Percentiles rank a stretch among this genome's conserved stretches.
These are phyloP conservation scores for Timema podura DNA, from an alignment of 2,888 invertebrate species.

Conservation along the genomic window DNA sequence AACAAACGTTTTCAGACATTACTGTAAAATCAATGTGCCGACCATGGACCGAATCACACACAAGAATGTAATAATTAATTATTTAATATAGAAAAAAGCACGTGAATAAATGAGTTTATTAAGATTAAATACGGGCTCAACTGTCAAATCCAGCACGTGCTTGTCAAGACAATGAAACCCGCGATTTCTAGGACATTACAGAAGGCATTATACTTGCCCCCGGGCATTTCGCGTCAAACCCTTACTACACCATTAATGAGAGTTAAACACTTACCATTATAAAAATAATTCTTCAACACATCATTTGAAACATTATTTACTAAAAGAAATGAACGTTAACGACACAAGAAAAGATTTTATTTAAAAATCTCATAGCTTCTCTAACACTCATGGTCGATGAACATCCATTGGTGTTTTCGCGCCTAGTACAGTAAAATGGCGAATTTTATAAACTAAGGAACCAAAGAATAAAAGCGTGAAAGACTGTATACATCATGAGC, in stretches of 20 bases:
- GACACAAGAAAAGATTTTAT: constrained; percentile 1
- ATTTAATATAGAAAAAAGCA: too few relatives aligned
- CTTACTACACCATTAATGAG: not conserved
- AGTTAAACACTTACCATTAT: constrained; percentile 19
- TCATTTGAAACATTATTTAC: not conserved
- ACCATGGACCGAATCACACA: too few relatives aligned
- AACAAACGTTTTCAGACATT: too few relatives aligned
- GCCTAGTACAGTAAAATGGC: constrained; percentile 31
- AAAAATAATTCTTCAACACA: not conserved
- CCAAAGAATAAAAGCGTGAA: constrained; percentile 9
- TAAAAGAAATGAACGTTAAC: not conserved
- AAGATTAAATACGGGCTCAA: constrained; percentile 14
- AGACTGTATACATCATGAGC: too few relatives aligned
- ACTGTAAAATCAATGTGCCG: too few relatives aligned
- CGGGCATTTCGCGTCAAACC: constrained; percentile 21
- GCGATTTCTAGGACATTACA: constrained; percentile 26
- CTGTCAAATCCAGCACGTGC: constrained; percentile 30
- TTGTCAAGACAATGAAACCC: constrained; percentile 31
- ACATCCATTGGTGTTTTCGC: constrained; percentile 29
- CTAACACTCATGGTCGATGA: constrained; percentile 27
- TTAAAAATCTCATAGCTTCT: constrained; percentile 16
- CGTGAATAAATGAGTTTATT: not conserved
- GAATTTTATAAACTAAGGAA: constrained; percentile 27
- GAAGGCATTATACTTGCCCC: constrained; percentile 19
- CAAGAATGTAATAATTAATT: too few relatives aligned